Evolutionary conservation across 2,113 vertebrate species (phyloP), one percentile per base, ranked within the genome.

Genomic region (Lipophrys pholis): DNA sequence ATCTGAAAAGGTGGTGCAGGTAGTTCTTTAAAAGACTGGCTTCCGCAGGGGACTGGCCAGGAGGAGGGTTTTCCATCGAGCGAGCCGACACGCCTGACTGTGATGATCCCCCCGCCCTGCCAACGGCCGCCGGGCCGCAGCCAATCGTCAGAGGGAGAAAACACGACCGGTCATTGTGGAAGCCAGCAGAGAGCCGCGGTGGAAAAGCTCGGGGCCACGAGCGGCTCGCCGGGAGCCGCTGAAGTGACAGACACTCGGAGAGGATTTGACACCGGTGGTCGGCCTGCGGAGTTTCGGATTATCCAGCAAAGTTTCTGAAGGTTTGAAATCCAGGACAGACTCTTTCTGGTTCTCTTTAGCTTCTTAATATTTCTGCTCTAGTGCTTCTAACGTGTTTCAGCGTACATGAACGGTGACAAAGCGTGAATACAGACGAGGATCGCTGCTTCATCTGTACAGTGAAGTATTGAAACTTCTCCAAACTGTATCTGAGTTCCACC

Each of bases 221-320:
- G 50, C 21, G 57, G 57, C 56, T 82, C 64, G 62, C 30, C 38
- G 70, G 64, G 43, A 76, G 71, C 42, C n/a, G n/a, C 60, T 55
- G 42, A 76, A 12, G 57, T 42, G 73, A 81, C 11, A 4, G 65
- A 64, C 35, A 67, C 53, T 74, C 48, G 62, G 52, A 76, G 56
- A 86, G 73, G 70, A 82, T 76, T 81, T 61, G 40, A 71, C 36
- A n/a, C 46, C 58, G 85, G 67, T 59, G 83, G 41, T 69, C 45
- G 21, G 49, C 12, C 72, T 71, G 69, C 73, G 49, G 73, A 56
- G 48, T n/a, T 41, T 21, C 11, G 72, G 61, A 78, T 82, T 62
- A 78, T 82, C 66, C 50, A 66, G 58, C 45, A 72, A 69, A 55
- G 21, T 30, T 30, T 14, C 48, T 10, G 43, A 69, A 58, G 49